Evolutionary conservation across 1,140 invertebrate species (phyloP).

Genomic region (Pseudomyrmex sp.): DNA sequence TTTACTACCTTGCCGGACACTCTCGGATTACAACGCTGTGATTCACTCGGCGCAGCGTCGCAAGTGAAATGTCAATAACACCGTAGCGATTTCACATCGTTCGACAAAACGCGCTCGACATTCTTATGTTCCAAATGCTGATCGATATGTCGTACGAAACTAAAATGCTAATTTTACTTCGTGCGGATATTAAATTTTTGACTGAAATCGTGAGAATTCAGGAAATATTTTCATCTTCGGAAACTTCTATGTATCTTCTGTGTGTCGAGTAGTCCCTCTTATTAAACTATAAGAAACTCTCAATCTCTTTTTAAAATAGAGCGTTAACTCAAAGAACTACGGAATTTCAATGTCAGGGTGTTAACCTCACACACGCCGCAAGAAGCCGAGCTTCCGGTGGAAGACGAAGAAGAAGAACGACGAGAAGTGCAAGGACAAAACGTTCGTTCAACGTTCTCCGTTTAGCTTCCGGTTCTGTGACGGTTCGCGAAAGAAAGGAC

Average conservation of each 20-base stretch:
- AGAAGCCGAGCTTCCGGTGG: not conserved
- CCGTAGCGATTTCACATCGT: not conserved
- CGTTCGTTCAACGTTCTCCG: not conserved
- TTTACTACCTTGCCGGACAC: not conserved
- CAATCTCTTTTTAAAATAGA: no score
- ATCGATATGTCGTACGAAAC: not conserved
- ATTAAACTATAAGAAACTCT: no score
- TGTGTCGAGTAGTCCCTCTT: no score
- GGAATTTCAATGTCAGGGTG: no score
- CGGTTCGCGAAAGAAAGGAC: not conserved
- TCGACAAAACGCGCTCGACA: not conserved
- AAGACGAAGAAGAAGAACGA: not conserved
- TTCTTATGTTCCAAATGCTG: not conserved
- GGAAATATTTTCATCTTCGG: no score
- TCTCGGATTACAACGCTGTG: not conserved
- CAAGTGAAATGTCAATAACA: not conserved
- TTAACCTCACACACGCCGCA: not conserved
- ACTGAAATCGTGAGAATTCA: not conserved
- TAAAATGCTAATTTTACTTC: not conserved
- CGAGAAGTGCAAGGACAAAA: not conserved
- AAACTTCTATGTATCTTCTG: no score
- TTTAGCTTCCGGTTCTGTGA: constrained; percentile 1
- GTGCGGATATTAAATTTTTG: not conserved
- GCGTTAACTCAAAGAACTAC: no score
- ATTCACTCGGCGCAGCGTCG: not conserved